A percentile compares a stretch with the other conserved stretches of the same genome.
phyloP scores from a whole-genome alignment of 2,888 invertebrate genomes.

The Eulithis testata region DNA sequence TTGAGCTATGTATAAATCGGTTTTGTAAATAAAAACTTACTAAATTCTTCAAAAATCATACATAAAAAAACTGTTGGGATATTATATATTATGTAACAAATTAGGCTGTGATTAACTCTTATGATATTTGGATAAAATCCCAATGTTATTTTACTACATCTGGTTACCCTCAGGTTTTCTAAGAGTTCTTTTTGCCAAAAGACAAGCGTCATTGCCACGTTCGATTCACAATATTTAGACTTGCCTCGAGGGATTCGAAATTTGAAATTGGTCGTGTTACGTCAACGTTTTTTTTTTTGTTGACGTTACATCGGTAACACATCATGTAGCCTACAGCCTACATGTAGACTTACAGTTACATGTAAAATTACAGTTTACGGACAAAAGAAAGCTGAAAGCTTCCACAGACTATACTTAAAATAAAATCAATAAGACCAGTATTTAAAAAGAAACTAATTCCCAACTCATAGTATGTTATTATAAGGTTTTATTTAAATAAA shows the following conservation, averaged over 20 bases:
- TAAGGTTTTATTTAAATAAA: constrained; percentile 53
- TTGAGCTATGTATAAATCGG: no score
- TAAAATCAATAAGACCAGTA: constrained; percentile 61
- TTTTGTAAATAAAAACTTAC: no score
- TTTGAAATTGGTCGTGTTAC: constrained; percentile 23
- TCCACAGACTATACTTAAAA: constrained; percentile 43
- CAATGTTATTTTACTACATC: no score
- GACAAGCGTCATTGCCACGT: constrained; percentile 12
- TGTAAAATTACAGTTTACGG: constrained; percentile 67
- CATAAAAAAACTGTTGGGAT: no score
- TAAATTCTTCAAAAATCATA: no score
- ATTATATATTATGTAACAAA: no score
- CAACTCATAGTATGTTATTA: constrained; percentile 68
- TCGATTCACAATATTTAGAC: constrained; percentile 16
- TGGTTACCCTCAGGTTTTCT: no score
- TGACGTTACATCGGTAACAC: constrained; percentile 18
- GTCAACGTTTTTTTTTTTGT: constrained; percentile 5
- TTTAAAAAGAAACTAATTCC: constrained; percentile 65
- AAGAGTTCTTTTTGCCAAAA: constrained; percentile 2
- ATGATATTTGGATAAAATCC: no score
- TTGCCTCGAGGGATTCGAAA: constrained; percentile 24
- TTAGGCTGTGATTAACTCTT: no score
- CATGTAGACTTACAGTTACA: constrained; percentile 65
- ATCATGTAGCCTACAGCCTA: constrained; percentile 39
- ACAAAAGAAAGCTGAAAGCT: constrained; percentile 61